These are phyloP conservation scores for Orestias chungarensis DNA, from an alignment of 2,797 vertebrate species.

Conservation along the genomic window DNA sequence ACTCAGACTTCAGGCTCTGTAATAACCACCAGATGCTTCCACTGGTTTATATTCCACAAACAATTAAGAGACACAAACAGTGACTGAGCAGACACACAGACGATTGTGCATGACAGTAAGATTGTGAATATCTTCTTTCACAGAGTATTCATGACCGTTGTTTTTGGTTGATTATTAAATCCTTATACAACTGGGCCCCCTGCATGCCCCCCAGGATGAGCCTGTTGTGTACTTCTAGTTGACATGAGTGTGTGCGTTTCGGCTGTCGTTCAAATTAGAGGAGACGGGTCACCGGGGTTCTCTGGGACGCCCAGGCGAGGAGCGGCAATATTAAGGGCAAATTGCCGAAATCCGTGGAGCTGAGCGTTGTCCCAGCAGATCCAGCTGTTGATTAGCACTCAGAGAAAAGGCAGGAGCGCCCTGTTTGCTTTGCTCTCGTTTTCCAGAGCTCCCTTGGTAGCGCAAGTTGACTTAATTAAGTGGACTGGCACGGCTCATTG, in stretches of 20 bases:
- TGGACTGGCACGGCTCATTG: slow-evolving; percentile 72
- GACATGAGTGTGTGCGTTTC: slow-evolving; percentile 36
- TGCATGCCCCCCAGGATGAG: slow-evolving; percentile 62
- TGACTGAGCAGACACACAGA: slow-evolving; percentile 26
- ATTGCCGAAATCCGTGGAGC: slow-evolving; percentile 80
- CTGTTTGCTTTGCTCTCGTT: slow-evolving; percentile 76
- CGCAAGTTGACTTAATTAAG: slow-evolving; percentile 81
- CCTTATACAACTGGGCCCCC: slow-evolving; percentile 53
- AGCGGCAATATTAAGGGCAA: slow-evolving; percentile 73
- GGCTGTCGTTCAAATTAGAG: slow-evolving; percentile 50
- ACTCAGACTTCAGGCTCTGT: slow-evolving; percentile 50
- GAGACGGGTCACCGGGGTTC: slow-evolving; percentile 52
- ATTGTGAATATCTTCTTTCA: slow-evolving; percentile 18
- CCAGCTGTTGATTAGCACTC: slow-evolving; percentile 76
- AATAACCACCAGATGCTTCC: slow-evolving; percentile 70
- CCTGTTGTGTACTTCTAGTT: slow-evolving; percentile 38
- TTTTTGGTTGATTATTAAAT: slow-evolving; percentile 51
- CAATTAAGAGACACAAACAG: slow-evolving; percentile 62
- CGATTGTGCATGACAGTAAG: slow-evolving; percentile 10
- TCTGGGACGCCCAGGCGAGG: slow-evolving; percentile 28
- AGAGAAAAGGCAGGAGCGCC: slow-evolving; percentile 57
- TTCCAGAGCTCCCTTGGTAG: slow-evolving; percentile 63
- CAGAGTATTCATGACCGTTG: slow-evolving; percentile 39
- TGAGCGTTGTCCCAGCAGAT: slow-evolving; percentile 72
- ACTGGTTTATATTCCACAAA: slow-evolving; percentile 44